phyloP scores from a whole-genome alignment of 2,113 vertebrate genomes.

The Oncorhynchus nerka region DNA sequence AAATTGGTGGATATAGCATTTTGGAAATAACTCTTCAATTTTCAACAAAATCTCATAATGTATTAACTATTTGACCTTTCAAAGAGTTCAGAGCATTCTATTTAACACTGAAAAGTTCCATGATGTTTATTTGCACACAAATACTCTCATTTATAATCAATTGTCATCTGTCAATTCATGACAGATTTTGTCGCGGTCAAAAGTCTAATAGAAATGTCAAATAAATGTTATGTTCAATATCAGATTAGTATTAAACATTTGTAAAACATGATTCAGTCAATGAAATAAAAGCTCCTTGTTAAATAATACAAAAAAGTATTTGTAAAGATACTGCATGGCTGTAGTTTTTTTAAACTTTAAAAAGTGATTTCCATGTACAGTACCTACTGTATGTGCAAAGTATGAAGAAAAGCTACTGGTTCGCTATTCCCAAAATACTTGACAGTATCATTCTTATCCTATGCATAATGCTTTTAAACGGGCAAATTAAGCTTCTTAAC shows the following conservation, averaged over 20 bases:
- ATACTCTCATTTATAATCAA: conserved; percentile 41
- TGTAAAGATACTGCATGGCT: neutral
- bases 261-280: neutral
- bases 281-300: neutral
- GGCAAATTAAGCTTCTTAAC: too few relatives aligned
- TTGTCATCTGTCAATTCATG: conserved; percentile 40
- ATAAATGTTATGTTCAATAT: neutral
- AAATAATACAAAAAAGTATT: neutral
- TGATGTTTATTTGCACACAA: conserved; percentile 40
- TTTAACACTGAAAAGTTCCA: conserved; percentile 39
- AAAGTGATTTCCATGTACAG: neutral
- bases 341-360: neutral
- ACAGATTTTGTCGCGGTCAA: conserved; percentile 17
- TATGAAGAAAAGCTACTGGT: too few relatives aligned
- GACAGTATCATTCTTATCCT: too few relatives aligned
- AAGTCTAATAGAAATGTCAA: neutral
- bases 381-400: neutral
- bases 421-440: too few relatives aligned
- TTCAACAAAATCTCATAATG: too few relatives aligned
- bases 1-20: too few relatives aligned
- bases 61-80: too few relatives aligned
- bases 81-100: conserved; percentile 4
- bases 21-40: too few relatives aligned
- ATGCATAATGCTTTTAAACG: too few relatives aligned
- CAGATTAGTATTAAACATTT: neutral